Evolutionary conservation across 2,888 invertebrate genomes (phyloP).

Genomic region (Branchellion lobata): DNA sequence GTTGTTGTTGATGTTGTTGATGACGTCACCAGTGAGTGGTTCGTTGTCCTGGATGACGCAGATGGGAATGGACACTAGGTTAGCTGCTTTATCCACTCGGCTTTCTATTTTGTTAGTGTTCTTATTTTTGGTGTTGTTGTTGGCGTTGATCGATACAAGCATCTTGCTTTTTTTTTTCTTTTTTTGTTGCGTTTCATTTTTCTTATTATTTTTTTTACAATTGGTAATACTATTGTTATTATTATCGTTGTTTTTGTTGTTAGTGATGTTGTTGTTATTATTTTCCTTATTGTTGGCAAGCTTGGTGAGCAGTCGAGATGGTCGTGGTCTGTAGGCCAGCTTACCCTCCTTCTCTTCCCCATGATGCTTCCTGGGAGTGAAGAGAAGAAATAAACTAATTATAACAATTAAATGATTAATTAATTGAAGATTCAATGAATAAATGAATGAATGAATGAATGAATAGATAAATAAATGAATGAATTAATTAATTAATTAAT

Average conservation of each 20-base stretch:
- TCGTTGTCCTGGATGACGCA: background rate
- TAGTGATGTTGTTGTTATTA: background rate
- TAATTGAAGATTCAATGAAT: too few species aligned
- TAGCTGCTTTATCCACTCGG: background rate
- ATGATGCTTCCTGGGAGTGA: conserved; percentile 33
- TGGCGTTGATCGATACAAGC: background rate
- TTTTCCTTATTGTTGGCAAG: background rate
- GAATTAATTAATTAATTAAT: too few species aligned
- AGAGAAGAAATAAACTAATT: too few species aligned
- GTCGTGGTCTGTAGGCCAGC: conserved; percentile 35
- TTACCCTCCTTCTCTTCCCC: conserved; percentile 14
- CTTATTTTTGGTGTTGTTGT: background rate
- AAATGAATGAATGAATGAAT: too few species aligned
- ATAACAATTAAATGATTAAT: too few species aligned
- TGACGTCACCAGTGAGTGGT: too few species aligned
- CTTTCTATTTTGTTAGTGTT: background rate
- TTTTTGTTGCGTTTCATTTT: background rate
- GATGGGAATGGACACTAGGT: background rate
- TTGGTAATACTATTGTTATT: conserved; percentile 1
- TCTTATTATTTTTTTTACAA: conserved; percentile 8
- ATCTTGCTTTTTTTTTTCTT: background rate
- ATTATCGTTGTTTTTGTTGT: conserved; percentile 14
- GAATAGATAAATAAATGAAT: too few species aligned
- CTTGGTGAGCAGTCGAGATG: conserved; percentile 13
- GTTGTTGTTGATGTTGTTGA: too few species aligned